Evolutionary conservation across 2,113 vertebrate genomes (phyloP).

Genomic region (Paralichthys olivaceus): DNA sequence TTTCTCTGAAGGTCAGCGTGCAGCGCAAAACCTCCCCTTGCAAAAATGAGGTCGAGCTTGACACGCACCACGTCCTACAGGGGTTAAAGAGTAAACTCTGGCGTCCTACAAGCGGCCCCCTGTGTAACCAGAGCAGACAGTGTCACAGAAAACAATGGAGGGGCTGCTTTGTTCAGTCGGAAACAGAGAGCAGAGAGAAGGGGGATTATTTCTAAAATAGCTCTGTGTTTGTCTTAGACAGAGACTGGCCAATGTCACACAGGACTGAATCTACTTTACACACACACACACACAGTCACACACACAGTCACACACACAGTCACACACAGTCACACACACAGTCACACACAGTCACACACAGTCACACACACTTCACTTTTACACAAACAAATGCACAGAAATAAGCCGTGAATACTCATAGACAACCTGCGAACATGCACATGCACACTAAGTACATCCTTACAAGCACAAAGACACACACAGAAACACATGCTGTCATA

Average conservation of each 20-base stretch:
- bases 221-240: conserved; percentile 72
- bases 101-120: conserved; percentile 32
- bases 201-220: conserved; percentile 72
- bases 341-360: conserved; percentile 8
- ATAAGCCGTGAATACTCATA: conserved; percentile 29
- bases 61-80: conserved; percentile 28
- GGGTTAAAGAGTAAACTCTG: conserved; percentile 66
- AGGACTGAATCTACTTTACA: conserved; percentile 46
- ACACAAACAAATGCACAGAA: conserved; percentile 14
- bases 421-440: conserved; percentile 52
- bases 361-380: conserved; percentile 8
- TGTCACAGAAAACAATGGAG: conserved; percentile 59
- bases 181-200: conserved; percentile 54
- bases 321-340: conserved; percentile 23
- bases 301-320: conserved; percentile 20
- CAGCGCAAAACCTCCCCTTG: conserved; percentile 8
- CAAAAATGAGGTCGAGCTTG: conserved; percentile 35
- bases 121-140: conserved; percentile 60
- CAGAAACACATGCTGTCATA: conserved; percentile 25
- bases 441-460: conserved; percentile 23
- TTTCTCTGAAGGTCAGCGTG: neutral
- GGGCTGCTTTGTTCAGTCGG: conserved; percentile 46
- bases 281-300: conserved; percentile 1
- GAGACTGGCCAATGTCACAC: conserved; percentile 70
- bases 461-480: conserved; percentile 20